Evolutionary conservation across 30 jellyfish, hydroid and myxozoan species (phyloP), one percentile per base, ranked within the genome.

Genomic region (Hydractinia echinata): DNA sequence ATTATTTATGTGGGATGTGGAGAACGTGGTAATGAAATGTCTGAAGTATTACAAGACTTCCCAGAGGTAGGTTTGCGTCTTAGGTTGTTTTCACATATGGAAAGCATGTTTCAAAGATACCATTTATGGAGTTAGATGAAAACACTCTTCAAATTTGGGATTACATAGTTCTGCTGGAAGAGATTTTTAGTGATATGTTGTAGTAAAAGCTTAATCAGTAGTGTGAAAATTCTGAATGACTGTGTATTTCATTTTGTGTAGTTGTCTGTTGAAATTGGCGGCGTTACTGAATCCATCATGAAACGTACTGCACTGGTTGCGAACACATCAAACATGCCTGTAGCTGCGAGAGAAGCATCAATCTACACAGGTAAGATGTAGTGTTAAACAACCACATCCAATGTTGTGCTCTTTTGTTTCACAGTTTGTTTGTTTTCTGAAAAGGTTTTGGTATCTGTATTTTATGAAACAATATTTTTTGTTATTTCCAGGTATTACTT

Each of bases 241-340:
- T 30, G 2, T 11, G 4, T 64, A 1, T 1, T 64, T 54, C 53
- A 9, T 76, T 6, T 21, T 49, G 14, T 76, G 76, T 55, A 92
- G 98, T 83, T 94, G 6, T 81, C 92, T 7, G 96, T 94, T 70
- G 99, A 94, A 72, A 94, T 94, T 86, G 95, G 95, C 62, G 99
- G 99, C 55, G 96, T 88, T 13, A 86, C 90, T 13, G 99, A 94
- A 71, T 94, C 99, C 21, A 94, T 94, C 60, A 94, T 94, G 99
- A 94, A 94, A 72, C 86, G 99, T 68, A 94, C 99, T 51, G 96
- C 99, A 16, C 82, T 94, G n/a, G 97, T 94, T 61, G 99, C 99
- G 20, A 94, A 94, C 64, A 94, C 99, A n/a, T 94, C 99, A 7
- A 94, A 94, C 89, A 94, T 94, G 99, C 99, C 99, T 67, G 99